phyloP scores from a whole-genome alignment of 2,113 vertebrate species.

The Toxotes jaculatrix region DNA sequence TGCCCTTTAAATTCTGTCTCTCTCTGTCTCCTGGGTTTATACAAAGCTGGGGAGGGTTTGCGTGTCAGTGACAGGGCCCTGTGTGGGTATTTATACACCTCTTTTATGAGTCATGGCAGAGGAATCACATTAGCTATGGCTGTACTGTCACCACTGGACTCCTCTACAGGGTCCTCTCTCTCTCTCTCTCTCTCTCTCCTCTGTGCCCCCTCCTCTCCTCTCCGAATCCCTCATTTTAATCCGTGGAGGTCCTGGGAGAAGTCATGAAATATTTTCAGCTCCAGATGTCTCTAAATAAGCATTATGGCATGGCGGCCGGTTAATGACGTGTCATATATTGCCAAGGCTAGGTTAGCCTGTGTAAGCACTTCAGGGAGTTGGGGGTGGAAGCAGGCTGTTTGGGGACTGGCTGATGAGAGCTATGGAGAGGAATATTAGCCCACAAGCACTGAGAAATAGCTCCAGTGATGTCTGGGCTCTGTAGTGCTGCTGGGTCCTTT shows the following conservation, averaged over 20 bases:
- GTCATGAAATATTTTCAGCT: slow-evolving; percentile 65
- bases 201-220: slow-evolving; percentile 9
- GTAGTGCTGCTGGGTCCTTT: slow-evolving; percentile 28
- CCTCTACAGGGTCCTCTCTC: slow-evolving; percentile 46
- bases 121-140: slow-evolving; percentile 76
- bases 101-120: slow-evolving; percentile 68
- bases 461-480: slow-evolving; percentile 38
- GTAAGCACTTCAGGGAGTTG: slow-evolving; percentile 64
- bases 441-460: slow-evolving; percentile 47
- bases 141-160: slow-evolving; percentile 65
- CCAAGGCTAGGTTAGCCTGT: slow-evolving; percentile 57
- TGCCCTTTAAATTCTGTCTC: slow-evolving; percentile 47
- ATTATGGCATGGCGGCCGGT: slow-evolving; percentile 38
- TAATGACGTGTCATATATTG: slow-evolving; percentile 70
- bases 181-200: slow-evolving; percentile 15
- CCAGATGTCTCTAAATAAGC: slow-evolving; percentile 70
- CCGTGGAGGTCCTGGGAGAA: slow-evolving; percentile 55
- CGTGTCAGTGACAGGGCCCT: slow-evolving; percentile 66
- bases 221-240: slow-evolving; percentile 46
- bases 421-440: slow-evolving; percentile 49
- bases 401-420: slow-evolving; percentile 57
- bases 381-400: slow-evolving; percentile 42
- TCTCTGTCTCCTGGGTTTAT: slow-evolving; percentile 58
- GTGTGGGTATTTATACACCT: slow-evolving; percentile 74
- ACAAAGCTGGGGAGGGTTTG: slow-evolving; percentile 49